These are phyloP conservation scores for Schrankia costaestrigalis DNA, from an alignment of 2,888 invertebrate species.

Conservation along the genomic window DNA sequence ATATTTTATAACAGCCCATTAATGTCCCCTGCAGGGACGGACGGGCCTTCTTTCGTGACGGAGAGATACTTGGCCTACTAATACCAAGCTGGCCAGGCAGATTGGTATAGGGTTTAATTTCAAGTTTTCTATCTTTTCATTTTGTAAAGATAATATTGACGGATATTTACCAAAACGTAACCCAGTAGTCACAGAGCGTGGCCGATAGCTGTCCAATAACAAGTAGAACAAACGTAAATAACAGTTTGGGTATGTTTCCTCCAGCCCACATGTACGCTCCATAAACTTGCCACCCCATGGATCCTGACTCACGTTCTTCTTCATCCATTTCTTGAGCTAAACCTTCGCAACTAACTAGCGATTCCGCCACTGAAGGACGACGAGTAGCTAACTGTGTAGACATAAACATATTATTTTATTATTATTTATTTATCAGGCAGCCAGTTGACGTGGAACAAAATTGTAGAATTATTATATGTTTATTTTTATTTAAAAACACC, in stretches of 20 bases:
- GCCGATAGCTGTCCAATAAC: constrained; percentile 83
- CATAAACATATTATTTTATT: too few relatives aligned
- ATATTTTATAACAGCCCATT: too few relatives aligned
- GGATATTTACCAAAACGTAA: constrained; percentile 84
- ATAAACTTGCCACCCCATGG: constrained; percentile 83
- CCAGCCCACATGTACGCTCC: constrained; percentile 82
- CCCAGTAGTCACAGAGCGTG: constrained; percentile 88
- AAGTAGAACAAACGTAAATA: constrained; percentile 78
- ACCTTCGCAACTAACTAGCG: constrained; percentile 59
- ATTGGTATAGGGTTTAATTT: too few relatives aligned
- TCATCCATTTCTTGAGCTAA: constrained; percentile 81
- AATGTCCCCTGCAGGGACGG: too few relatives aligned
- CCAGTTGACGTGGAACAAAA: too few relatives aligned
- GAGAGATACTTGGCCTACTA: too few relatives aligned
- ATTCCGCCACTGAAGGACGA: constrained; percentile 71
- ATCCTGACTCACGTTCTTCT: constrained; percentile 82
- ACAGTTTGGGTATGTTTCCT: constrained; percentile 76
- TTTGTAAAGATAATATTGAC: not conserved
- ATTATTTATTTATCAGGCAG: too few relatives aligned
- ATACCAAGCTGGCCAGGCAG: too few relatives aligned
- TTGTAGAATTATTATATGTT: too few relatives aligned
- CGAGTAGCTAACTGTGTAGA: constrained; percentile 71
- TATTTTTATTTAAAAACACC: too few relatives aligned
- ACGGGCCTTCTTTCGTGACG: too few relatives aligned
- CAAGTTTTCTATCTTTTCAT: too few relatives aligned